phyloP scores from a whole-genome alignment of 1,140 invertebrate genomes.

The Onthophagus taurus region DNA sequence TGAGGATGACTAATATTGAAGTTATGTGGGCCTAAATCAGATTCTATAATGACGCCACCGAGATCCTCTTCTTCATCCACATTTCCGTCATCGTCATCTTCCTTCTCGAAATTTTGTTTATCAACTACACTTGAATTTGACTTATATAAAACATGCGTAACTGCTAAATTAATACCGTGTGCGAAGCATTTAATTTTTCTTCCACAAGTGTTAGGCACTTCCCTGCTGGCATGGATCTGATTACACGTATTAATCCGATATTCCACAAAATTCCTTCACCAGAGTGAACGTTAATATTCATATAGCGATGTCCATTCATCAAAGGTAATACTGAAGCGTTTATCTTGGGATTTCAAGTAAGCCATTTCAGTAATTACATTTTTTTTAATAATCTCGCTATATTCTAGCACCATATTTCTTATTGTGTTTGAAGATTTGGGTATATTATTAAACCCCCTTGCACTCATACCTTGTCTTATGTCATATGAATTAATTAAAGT shows the following conservation, averaged over 20 bases:
- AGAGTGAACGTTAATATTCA: slow-evolving; percentile 15
- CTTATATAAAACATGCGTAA: slow-evolving; percentile 19
- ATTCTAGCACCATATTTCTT: slow-evolving; percentile 12
- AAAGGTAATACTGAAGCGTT: slow-evolving; percentile 13
- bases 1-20: slow-evolving; percentile 18
- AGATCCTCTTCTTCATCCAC: slow-evolving; percentile 19
- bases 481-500: slow-evolving; percentile 13
- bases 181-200: too few species aligned
- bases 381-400: slow-evolving; percentile 14
- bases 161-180: slow-evolving; percentile 19
- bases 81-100: slow-evolving; percentile 16
- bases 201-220: too few species aligned
- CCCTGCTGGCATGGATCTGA: slow-evolving; percentile 10
- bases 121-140: too few species aligned
- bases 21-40: slow-evolving; percentile 19
- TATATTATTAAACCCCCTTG: slow-evolving; percentile 11
- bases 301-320: slow-evolving; percentile 16
- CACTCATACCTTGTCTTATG: slow-evolving; percentile 11
- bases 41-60: slow-evolving; percentile 20
- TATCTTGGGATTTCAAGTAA: slow-evolving; percentile 14
- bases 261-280: slow-evolving; percentile 11
- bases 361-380: slow-evolving; percentile 12
- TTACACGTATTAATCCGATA: slow-evolving; percentile 9
- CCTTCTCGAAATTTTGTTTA: too few species aligned
- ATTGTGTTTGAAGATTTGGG: slow-evolving; percentile 5